phyloP scores from a whole-genome alignment of 1,140 invertebrate genomes.

The Meloidogyne floridensis region DNA sequence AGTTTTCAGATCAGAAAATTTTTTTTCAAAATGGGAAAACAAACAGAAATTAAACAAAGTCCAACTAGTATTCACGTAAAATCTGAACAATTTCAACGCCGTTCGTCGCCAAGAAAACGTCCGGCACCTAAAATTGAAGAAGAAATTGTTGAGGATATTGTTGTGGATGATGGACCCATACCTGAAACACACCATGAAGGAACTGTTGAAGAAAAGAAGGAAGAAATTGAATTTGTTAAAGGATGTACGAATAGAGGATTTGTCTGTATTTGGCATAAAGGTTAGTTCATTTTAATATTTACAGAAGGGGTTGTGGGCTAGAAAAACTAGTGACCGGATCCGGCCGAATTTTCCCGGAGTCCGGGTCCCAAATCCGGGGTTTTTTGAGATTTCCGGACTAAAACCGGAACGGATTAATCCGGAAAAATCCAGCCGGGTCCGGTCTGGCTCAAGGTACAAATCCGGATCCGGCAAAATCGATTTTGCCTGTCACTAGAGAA shows the following conservation, averaged over 20 bases:
- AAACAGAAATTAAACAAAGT: not conserved
- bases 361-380: too few relatives aligned
- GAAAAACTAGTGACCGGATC: too few relatives aligned
- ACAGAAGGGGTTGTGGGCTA: too few relatives aligned
- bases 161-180: not conserved
- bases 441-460: too few relatives aligned
- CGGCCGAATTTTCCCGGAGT: too few relatives aligned
- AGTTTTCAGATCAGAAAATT: not conserved
- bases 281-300: not conserved
- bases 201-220: not conserved
- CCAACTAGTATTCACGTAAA: not conserved
- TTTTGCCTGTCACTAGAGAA: too few relatives aligned
- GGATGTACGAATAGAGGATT: not conserved
- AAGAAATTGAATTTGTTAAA: slow-evolving; percentile 11
- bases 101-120: not conserved
- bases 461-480: too few relatives aligned
- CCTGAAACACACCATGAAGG: not conserved
- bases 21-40: not conserved
- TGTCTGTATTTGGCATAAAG: slow-evolving; percentile 12
- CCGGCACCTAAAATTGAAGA: not conserved
- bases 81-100: not conserved
- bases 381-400: too few relatives aligned
- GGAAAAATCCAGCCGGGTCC: too few relatives aligned
- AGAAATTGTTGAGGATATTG: not conserved
- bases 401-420: too few relatives aligned